Conservation (phyloP, 2,113 vertebrate species). For the Vireo altiloquus region DNA sequence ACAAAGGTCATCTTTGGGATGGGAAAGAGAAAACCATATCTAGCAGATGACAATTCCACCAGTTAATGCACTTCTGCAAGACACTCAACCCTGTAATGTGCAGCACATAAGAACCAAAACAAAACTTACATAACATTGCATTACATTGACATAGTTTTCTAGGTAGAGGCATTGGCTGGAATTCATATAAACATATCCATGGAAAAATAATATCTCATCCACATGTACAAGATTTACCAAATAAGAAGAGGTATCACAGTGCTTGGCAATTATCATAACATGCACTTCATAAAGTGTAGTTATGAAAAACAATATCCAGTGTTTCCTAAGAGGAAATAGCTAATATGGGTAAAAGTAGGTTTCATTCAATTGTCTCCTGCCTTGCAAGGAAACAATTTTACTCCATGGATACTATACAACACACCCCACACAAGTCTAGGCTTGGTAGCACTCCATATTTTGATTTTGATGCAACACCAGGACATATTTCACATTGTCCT, state of each 20-base stretch:
- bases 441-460: background rate
- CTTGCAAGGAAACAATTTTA: background rate
- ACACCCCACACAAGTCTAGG: background rate
- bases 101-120: background rate
- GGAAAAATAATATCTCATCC: slow-evolving; percentile 49
- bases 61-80: slow-evolving; percentile 5
- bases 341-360: background rate
- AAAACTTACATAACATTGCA: slow-evolving; percentile 9
- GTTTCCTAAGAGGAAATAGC: background rate
- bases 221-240: slow-evolving; percentile 17
- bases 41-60: background rate
- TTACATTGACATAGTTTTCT: slow-evolving; percentile 17
- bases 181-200: slow-evolving; percentile 44
- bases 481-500: background rate
- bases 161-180: slow-evolving; percentile 31
- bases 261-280: background rate
- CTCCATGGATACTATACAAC: background rate
- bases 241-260: slow-evolving; percentile 9
- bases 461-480: background rate
- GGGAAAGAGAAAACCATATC: background rate
- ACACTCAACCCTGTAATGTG: background rate
- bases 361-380: background rate
- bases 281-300: background rate
- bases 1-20: background rate
- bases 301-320: slow-evolving; percentile 20